Evolutionary conservation across 2,888 invertebrate genomes (phyloP), one percentile per base, ranked within the genome.

Genomic region (Halocaridina rubra): DNA sequence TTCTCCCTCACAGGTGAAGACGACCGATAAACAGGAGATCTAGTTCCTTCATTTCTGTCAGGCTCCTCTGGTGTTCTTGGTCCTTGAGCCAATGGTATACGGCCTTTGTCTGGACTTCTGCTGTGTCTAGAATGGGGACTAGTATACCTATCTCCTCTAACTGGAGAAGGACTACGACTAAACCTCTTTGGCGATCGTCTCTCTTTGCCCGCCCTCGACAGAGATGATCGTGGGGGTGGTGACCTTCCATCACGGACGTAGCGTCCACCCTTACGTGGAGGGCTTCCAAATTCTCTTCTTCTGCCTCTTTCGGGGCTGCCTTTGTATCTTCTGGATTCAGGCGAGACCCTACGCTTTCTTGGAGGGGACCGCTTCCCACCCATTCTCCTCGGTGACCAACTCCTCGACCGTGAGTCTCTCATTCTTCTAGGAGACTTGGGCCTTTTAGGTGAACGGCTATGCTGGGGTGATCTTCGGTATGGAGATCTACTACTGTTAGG

Each of bases 1-100:
- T 46, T 16, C 16, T 74, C 72, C 2, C 27, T 33, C 22, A 22
- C 39, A 10, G 72, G 72, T 22, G 72, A 74, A 22, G 33, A 33
- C 16, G 46, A 33, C 7, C 46, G 46, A n/a, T 27, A 16, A 3
- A 19, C n/a, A 8, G 72, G 72, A 27, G 72, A 74, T 13, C 72
- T 39, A 5, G 27, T 53, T 13, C 8, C 22, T 2, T 10, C 4
- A 33, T 39, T 39, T 27, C 77, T 76, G 10, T 27, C 57, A 22
- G 82, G n/a, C 19, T 61, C 71, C 22, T 82, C 82, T 13, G 82
- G 82, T n/a, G 82, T 82, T 53, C 78, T 77, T 4, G 82, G 82
- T 22, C 82, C 82, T 29, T 82, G 82, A 59, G n/a, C 61, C 4
- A 19, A 8, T 24, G 46, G 5, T 3, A 46, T 22, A 30, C 29